Evolutionary conservation across 92 coral and sea anemone species (phyloP).

Genomic region (Isaurus tuberculatus): DNA sequence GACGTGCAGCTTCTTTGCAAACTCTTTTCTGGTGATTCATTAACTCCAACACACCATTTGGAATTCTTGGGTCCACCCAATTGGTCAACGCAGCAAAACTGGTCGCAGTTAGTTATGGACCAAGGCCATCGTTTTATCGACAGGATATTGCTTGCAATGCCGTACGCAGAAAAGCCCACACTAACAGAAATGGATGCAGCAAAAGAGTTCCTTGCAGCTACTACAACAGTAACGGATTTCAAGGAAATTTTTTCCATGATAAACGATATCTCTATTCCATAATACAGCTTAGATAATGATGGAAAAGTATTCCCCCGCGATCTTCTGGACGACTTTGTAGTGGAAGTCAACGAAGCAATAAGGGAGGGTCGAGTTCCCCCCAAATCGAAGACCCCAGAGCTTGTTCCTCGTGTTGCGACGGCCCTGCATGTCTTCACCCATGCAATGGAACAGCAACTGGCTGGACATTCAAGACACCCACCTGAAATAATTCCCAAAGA

Average conservation of each 20-base stretch:
- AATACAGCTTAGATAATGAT: no score
- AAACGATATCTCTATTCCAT: not conserved
- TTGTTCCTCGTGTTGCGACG: constrained; percentile 16
- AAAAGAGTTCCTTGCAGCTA: not conserved
- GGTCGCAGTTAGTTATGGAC: constrained; percentile 48
- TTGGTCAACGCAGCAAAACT: no score
- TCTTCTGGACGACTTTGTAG: not conserved
- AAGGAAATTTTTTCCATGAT: not conserved
- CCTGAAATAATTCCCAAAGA: not conserved
- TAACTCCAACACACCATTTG: no score
- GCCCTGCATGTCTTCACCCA: constrained; percentile 21
- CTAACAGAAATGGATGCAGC: constrained; percentile 45
- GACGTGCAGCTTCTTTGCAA: no score
- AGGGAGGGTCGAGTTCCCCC: constrained; percentile 19
- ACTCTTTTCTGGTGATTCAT: constrained; percentile 65
- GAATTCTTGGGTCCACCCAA: constrained; percentile 71
- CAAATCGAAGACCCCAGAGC: no score
- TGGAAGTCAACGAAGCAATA: constrained; percentile 29
- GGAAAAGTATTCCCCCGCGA: not conserved
- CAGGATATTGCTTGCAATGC: constrained; percentile 49
- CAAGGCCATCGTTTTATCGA: constrained; percentile 45
- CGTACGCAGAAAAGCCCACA: no score
- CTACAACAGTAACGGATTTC: constrained; percentile 11
- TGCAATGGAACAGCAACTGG: not conserved
- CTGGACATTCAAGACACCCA: not conserved